phyloP scores from a whole-genome alignment of 2,888 invertebrate species.

The Mimachlamys varia region DNA sequence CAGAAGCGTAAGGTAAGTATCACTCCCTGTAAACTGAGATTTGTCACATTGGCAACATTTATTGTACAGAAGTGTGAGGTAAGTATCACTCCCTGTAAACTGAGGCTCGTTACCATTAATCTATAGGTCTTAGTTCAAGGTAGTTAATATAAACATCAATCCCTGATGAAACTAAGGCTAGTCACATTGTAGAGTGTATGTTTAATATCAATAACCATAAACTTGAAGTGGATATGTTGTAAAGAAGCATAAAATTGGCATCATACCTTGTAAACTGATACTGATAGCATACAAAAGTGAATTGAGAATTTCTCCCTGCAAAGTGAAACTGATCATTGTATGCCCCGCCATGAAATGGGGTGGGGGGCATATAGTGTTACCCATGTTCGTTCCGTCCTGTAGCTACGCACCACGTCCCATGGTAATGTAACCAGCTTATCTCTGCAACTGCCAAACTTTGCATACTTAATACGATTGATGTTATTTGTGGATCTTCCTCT shows the following conservation, averaged over 20 bases:
- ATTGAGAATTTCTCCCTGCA: neutral
- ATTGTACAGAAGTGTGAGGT: slow-evolving; percentile 89
- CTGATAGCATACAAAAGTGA: neutral
- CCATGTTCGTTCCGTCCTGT: no score
- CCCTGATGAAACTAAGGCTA: neutral
- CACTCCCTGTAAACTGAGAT: neutral
- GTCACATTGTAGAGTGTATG: neutral
- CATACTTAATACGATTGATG: no score
- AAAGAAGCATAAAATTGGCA: neutral
- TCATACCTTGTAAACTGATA: neutral
- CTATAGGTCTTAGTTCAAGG: neutral
- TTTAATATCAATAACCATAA: no score
- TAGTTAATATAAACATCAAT: neutral
- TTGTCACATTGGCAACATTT: slow-evolving; percentile 86
- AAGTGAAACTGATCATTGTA: neutral
- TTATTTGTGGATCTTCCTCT: no score
- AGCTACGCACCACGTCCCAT: no score
- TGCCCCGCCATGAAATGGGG: no score
- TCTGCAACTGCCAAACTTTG: no score
- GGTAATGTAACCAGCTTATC: no score
- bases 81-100: slow-evolving; percentile 48
- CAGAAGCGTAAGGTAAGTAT: slow-evolving; percentile 86
- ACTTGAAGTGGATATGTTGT: no score
- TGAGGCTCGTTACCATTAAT: neutral
- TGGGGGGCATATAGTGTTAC: no score